A percentile compares a stretch with the other conserved stretches of the same genome.
These are phyloP conservation scores for Eupithecia subumbrata DNA, from an alignment of 2,888 invertebrate species.

Conservation along the genomic window DNA sequence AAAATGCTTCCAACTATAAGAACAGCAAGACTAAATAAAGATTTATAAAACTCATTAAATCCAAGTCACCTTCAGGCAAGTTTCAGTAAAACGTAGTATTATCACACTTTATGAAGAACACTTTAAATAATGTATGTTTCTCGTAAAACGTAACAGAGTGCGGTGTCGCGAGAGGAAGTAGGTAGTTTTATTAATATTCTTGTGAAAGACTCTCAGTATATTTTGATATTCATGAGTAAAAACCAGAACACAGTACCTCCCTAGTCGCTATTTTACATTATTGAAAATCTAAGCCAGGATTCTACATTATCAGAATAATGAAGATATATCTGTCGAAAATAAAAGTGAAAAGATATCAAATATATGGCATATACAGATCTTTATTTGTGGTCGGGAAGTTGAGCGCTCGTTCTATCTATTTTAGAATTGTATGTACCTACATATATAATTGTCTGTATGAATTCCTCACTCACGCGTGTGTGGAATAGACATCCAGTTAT, in stretches of 20 bases:
- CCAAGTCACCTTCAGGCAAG: slow-evolving; percentile 21
- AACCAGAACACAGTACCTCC: slow-evolving; percentile 25
- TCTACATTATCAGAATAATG: background rate
- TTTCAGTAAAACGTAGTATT: slow-evolving; percentile 25
- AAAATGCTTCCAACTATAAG: background rate
- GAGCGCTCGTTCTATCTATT: background rate
- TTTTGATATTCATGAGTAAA: slow-evolving; percentile 32
- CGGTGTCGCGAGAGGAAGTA: slow-evolving; percentile 26
- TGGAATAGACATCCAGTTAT: background rate
- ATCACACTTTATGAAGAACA: slow-evolving; percentile 34
- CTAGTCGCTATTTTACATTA: slow-evolving; percentile 18
- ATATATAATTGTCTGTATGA: too few relatives aligned
- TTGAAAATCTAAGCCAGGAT: slow-evolving; percentile 17
- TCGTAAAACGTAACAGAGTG: slow-evolving; percentile 32
- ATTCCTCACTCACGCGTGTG: background rate
- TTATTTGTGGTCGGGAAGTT: background rate
- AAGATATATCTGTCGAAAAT: background rate
- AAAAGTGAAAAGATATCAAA: background rate
- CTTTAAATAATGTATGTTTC: slow-evolving; percentile 34
- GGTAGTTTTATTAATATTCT: slow-evolving; percentile 38
- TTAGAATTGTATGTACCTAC: background rate
- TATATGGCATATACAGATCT: background rate
- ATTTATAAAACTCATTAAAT: slow-evolving; percentile 7
- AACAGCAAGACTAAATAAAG: background rate
- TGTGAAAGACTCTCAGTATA: slow-evolving; percentile 26